These are phyloP conservation scores for Tinea semifulvella DNA, from an alignment of 2,888 invertebrate genomes.

Conservation along the genomic window DNA sequence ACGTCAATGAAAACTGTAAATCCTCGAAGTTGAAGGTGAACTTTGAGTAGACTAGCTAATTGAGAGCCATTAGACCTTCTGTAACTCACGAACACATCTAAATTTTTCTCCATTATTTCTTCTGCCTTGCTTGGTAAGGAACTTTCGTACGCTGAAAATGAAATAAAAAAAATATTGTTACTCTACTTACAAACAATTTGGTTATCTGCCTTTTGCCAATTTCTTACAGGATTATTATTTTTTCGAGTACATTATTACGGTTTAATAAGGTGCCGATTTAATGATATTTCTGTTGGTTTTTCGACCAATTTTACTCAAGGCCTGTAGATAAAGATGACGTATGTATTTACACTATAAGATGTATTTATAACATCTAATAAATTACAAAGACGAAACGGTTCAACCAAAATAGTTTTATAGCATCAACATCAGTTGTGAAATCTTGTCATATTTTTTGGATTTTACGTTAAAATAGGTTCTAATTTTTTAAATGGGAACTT, in stretches of 20 bases:
- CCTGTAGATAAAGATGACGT: constrained; percentile 6
- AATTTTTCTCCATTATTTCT: constrained; percentile 85
- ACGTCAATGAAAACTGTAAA: constrained; percentile 99
- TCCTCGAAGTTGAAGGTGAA: constrained; percentile 94
- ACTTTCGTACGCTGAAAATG: constrained; percentile 68
- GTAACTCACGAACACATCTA: constrained; percentile 99
- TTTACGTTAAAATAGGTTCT: background rate
- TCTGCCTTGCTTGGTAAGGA: constrained; percentile 73
- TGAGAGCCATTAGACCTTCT: constrained; percentile 97
- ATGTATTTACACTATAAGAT: constrained; percentile 8
- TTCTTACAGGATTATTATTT: too few species aligned
- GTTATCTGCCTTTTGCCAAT: too few species aligned
- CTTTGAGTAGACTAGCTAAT: constrained; percentile 93
- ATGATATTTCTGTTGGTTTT: too few species aligned
- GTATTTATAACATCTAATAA: constrained; percentile 9
- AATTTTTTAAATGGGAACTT: background rate
- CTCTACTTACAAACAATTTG: too few species aligned
- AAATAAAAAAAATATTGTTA: too few species aligned
- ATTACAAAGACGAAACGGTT: background rate
- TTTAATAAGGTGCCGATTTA: too few species aligned
- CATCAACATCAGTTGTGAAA: background rate
- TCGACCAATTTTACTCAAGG: background rate
- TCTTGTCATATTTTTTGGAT: background rate
- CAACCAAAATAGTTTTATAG: background rate
- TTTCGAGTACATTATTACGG: too few species aligned